Percentiles rank a stretch among this genome's conserved stretches.
Evolutionary conservation across 2,888 invertebrate species (phyloP).

Genomic region (Pachliopta kotzebuea): DNA sequence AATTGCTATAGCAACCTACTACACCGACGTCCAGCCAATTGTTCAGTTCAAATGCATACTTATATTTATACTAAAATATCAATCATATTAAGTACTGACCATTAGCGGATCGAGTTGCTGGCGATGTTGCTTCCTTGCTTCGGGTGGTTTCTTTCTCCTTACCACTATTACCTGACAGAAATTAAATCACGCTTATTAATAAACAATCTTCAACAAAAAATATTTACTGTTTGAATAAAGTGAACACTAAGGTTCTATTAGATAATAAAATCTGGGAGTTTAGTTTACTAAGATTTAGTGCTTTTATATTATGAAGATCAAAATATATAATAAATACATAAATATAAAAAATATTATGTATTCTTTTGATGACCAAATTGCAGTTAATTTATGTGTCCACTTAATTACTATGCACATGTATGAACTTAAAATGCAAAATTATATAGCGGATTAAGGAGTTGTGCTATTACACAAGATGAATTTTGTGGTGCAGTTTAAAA

Average conservation of each 20-base stretch:
- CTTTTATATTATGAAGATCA: not conserved
- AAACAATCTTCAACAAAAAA: not conserved
- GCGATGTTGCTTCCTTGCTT: slow-evolving; percentile 85
- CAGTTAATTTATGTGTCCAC: not conserved
- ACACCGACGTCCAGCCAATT: slow-evolving; percentile 18
- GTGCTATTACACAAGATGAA: slow-evolving; percentile 26
- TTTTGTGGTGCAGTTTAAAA: slow-evolving; percentile 28
- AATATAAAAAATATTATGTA: not conserved
- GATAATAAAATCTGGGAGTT: too few relatives aligned
- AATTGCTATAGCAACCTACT: slow-evolving; percentile 53
- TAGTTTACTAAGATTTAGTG: too few relatives aligned
- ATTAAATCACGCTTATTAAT: slow-evolving; percentile 32
- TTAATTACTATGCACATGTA: not conserved
- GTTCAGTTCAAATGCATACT: slow-evolving; percentile 5
- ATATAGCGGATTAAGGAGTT: not conserved
- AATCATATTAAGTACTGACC: slow-evolving; percentile 63
- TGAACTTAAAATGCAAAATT: not conserved
- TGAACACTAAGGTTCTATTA: too few relatives aligned
- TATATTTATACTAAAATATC: slow-evolving; percentile 14
- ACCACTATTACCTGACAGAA: slow-evolving; percentile 86
- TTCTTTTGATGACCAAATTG: not conserved
- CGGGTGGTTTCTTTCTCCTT: slow-evolving; percentile 84
- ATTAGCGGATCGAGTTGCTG: slow-evolving; percentile 84
- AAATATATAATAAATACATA: not conserved
- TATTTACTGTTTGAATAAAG: too few relatives aligned